Evolutionary conservation across 2,888 invertebrate genomes (phyloP).

Genomic region (Drosophila mimetica): DNA sequence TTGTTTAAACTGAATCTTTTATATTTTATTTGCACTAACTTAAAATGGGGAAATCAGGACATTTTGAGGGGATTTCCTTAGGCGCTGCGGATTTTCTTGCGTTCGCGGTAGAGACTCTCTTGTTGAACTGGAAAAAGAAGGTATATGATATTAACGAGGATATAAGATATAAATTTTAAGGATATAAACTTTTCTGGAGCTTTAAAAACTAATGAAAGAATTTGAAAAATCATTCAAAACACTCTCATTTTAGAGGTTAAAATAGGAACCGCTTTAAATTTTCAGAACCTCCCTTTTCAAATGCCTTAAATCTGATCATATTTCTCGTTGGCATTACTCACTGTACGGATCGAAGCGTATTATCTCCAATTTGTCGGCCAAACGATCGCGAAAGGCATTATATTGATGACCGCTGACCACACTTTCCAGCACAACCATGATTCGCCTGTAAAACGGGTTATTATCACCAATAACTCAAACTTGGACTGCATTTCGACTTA

Average conservation of each 20-base stretch:
- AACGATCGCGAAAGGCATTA: constrained; percentile 88
- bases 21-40: constrained; percentile 12
- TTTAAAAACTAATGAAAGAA: too few species aligned
- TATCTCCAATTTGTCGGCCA: constrained; percentile 91
- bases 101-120: constrained; percentile 88
- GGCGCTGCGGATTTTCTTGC: constrained; percentile 90
- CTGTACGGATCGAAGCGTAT: constrained; percentile 91
- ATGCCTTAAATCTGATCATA: background rate
- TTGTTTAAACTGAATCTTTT: background rate
- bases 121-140: constrained; percentile 88
- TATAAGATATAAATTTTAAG: too few species aligned
- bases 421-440: constrained; percentile 93
- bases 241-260: background rate
- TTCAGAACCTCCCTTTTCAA: background rate
- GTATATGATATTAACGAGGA: too few species aligned
- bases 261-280: background rate
- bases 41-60: background rate
- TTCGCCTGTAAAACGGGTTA: constrained; percentile 84
- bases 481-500: constrained; percentile 84
- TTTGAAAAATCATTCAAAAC: background rate
- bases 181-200: too few species aligned
- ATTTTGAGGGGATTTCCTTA: constrained; percentile 20
- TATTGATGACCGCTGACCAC: constrained; percentile 90
- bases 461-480: too few species aligned
- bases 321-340: constrained; percentile 85